phyloP scores from a whole-genome alignment of 2,113 vertebrate genomes.

The Notechis scutatus region DNA sequence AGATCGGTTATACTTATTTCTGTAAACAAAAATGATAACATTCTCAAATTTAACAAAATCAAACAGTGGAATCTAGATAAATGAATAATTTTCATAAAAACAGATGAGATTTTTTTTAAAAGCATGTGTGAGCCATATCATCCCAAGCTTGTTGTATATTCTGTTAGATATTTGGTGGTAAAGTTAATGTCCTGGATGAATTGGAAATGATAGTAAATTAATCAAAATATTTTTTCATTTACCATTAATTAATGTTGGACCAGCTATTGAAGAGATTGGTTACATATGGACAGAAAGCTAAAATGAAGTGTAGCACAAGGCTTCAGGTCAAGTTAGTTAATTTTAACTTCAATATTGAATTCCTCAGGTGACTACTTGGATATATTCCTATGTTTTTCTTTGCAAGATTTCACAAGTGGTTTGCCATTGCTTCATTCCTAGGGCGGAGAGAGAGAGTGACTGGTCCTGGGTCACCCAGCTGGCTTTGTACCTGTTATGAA shows the following conservation, averaged over 20 bases:
- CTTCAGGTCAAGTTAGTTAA: background rate
- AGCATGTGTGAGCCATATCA: background rate
- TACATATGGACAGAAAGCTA: background rate
- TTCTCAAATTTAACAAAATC: background rate
- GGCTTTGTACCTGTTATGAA: background rate
- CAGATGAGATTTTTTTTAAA: background rate
- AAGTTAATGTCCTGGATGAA: background rate
- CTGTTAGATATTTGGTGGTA: background rate
- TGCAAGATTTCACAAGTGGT: background rate
- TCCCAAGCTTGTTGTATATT: background rate
- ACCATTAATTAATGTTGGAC: background rate
- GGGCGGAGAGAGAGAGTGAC: background rate
- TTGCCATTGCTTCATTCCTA: background rate
- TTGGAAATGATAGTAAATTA: background rate
- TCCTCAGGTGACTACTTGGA: background rate
- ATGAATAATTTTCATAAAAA: background rate
- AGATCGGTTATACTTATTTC: background rate
- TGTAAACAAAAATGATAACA: background rate
- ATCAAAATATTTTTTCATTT: background rate
- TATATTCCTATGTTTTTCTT: background rate
- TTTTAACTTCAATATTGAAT: background rate
- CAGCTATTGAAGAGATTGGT: background rate
- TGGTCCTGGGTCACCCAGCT: background rate
- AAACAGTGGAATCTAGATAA: background rate
- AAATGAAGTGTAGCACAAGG: background rate